Evolutionary conservation across 2,797 vertebrate species (phyloP), one percentile per base, ranked within the genome.

Genomic region (Megalops cyprinoides): DNA sequence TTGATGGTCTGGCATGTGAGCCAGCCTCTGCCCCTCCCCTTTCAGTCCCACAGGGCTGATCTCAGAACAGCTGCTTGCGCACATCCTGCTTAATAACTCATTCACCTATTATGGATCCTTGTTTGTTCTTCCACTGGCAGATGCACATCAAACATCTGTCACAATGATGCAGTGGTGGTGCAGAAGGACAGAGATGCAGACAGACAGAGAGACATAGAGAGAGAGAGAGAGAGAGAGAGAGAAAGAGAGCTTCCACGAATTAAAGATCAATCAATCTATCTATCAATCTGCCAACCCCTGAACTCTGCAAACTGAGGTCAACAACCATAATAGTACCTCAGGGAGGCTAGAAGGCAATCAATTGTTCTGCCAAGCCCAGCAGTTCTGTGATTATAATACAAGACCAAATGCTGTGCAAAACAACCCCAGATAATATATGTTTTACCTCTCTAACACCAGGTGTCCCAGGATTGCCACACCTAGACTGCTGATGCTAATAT

Each of bases 11-110:
- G 39, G 14, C 31, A 23, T 42, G 20, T 42, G 1, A 34, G 12
- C 10, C 39, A 15, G 42, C 20, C 15, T 73, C 28, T 25, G 31
- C 31, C 31, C 48, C 39, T 53, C 37, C 46, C n/a, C 42, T n/a
- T 10, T 4, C 39, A 12, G 23, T 51, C 31, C 48, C 62, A 58
- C 34, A 80, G 42, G 73, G 71, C 5, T 20, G 56, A 44, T 75
- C 51, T 74, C 51, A 74, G 69, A 58, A 55, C 79, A 75, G 69
- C 79, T 80, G 79, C 39, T 56, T 49, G 5, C 48, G 18, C 79
- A 44, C 37, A 48, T 58, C 62, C 25, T 49, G 31, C 37, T 44
- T 74, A 74, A 60, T 75, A 46, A 60, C 53, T 74, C 71, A 74
- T 18, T 44, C 69, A 75, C 78, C 51, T 39, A 31, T 71, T 20